phyloP scores from a whole-genome alignment of 2,113 vertebrate species.

The Sylvietta virens region DNA sequence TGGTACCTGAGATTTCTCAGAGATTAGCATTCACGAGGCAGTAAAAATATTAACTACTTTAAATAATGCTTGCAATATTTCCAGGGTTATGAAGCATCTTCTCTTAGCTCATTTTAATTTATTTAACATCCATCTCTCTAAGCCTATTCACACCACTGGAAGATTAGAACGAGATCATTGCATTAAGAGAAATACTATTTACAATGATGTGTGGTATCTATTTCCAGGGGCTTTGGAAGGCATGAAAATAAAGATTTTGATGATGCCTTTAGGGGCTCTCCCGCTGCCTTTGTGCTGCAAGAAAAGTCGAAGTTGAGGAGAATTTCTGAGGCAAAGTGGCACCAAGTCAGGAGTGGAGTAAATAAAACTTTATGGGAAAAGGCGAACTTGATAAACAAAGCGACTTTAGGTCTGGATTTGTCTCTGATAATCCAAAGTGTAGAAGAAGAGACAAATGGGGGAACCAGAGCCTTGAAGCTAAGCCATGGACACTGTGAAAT shows the following conservation, averaged over 20 bases:
- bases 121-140: slow-evolving; percentile 19
- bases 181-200: slow-evolving; percentile 53
- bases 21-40: slow-evolving; percentile 50
- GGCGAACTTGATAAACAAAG: background rate
- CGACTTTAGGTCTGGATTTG: fast-evolving
- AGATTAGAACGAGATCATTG: slow-evolving; percentile 21
- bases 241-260: background rate
- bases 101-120: slow-evolving; percentile 35
- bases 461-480: fast-evolving
- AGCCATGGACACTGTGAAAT: fast-evolving
- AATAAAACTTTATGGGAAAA: slow-evolving; percentile 1
- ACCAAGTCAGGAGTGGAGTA: background rate
- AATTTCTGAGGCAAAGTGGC: background rate
- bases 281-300: background rate
- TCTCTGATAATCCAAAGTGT: background rate
- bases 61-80: slow-evolving; percentile 59
- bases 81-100: slow-evolving; percentile 31
- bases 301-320: background rate
- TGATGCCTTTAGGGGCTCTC: background rate
- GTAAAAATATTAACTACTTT: slow-evolving; percentile 61
- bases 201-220: background rate
- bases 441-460: background rate
- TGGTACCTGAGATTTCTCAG: slow-evolving; percentile 34
- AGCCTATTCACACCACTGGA: background rate
- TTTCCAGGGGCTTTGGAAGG: slow-evolving; percentile 16